A percentile compares a stretch with the other conserved stretches of the same genome.
phyloP scores from a whole-genome alignment of 2,888 invertebrate species.

The Tenthredo mesomela region DNA sequence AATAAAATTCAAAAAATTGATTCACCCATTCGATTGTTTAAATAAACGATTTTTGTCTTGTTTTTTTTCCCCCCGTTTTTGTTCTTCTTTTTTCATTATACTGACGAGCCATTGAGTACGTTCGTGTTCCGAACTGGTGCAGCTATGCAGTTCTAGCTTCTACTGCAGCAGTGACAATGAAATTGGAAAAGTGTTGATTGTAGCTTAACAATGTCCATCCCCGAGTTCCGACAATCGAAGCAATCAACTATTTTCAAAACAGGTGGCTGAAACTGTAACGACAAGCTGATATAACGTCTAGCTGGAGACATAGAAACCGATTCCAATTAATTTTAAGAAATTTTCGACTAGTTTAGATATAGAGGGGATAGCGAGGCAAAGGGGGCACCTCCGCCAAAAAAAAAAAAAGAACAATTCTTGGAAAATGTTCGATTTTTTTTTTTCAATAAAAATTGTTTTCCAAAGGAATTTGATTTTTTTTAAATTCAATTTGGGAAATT shows the following conservation, averaged over 20 bases:
- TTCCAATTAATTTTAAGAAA: neutral
- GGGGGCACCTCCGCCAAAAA: too few relatives aligned
- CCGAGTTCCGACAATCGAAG: constrained; percentile 40
- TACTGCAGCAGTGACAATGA: constrained; percentile 31
- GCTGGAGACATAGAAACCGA: neutral
- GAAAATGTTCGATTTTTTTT: too few relatives aligned
- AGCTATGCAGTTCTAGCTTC: neutral
- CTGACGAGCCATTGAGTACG: constrained; percentile 39
- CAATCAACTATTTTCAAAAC: constrained; percentile 45
- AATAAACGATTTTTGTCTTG: neutral
- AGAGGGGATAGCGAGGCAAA: too few relatives aligned
- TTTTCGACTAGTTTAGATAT: neutral
- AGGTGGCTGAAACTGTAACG: neutral
- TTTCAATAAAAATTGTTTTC: too few relatives aligned
- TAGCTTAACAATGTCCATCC: constrained; percentile 34
- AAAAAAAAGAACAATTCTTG: too few relatives aligned
- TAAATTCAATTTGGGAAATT: too few relatives aligned
- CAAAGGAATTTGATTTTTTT: too few relatives aligned
- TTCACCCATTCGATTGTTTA: constrained; percentile 19
- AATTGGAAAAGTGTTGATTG: constrained; percentile 50
- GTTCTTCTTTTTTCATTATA: neutral
- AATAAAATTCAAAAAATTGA: neutral
- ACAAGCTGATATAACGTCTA: neutral
- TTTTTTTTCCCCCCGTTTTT: neutral
- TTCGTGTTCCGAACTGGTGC: neutral